Conservation (phyloP, 2,113 vertebrate species). For the Rafetus swinhoei region DNA sequence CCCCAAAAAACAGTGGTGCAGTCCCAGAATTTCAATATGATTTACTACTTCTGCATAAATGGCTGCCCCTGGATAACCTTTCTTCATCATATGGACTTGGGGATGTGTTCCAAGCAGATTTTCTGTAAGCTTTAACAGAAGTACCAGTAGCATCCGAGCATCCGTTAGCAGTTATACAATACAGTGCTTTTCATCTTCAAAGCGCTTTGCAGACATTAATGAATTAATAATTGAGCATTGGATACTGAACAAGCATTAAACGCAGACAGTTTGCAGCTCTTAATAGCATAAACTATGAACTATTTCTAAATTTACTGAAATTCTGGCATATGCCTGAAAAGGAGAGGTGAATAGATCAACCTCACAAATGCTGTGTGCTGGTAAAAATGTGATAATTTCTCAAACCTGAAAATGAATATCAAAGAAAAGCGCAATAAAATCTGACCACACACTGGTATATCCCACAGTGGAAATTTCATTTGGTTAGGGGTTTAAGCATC, state of each 20-base stretch:
- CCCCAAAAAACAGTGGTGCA: background rate
- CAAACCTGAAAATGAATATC: constrained; percentile 25
- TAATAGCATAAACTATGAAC: constrained; percentile 4
- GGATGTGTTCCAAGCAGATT: constrained; percentile 49
- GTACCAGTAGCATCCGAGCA: constrained; percentile 34
- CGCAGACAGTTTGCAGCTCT: constrained; percentile 39
- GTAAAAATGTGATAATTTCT: constrained; percentile 33
- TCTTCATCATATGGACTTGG: constrained; percentile 32
- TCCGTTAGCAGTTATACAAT: constrained; percentile 49
- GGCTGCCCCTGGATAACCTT: constrained; percentile 33
- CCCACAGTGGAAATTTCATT: constrained; percentile 45
- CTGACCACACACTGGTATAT: constrained; percentile 1
- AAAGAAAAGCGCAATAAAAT: constrained; percentile 33
- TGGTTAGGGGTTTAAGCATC: constrained; percentile 41
- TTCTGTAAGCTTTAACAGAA: constrained; percentile 43
- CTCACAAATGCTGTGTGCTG: constrained; percentile 9
- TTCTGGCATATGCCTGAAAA: background rate
- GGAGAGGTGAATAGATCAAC: constrained; percentile 28
- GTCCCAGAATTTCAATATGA: constrained; percentile 28
- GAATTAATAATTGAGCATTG: constrained; percentile 69
- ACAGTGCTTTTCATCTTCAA: constrained; percentile 60
- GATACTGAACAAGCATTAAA: constrained; percentile 50
- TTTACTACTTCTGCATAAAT: constrained; percentile 49
- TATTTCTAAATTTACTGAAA: constrained; percentile 13
- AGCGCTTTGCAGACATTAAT: constrained; percentile 62